phyloP scores from a whole-genome alignment of 1,140 invertebrate species.

The Melitaea cinxia region DNA sequence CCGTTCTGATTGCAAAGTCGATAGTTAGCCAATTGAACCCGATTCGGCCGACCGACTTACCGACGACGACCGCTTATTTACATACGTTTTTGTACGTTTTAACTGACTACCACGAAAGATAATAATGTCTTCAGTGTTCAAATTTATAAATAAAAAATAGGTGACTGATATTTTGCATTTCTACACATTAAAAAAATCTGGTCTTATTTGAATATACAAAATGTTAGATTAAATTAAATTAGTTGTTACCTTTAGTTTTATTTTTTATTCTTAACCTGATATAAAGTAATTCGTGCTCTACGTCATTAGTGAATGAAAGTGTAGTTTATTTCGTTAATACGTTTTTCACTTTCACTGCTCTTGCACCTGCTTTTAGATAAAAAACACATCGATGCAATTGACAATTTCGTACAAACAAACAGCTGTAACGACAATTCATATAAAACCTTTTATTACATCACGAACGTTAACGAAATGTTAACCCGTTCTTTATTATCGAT shows the following conservation, averaged over 20 bases:
- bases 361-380: background rate
- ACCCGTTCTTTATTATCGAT: constrained; percentile 21
- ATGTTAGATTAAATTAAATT: too few relatives aligned
- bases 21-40: constrained; percentile 71
- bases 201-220: too few relatives aligned
- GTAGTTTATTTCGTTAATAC: background rate
- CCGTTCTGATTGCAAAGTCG: constrained; percentile 74
- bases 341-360: background rate
- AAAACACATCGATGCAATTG: background rate
- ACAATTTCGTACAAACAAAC: background rate
- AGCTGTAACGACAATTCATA: background rate
- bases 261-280: too few relatives aligned
- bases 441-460: background rate
- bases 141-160: too few relatives aligned
- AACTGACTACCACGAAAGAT: too few relatives aligned
- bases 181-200: too few relatives aligned
- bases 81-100: background rate
- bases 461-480: background rate
- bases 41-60: constrained; percentile 41
- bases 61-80: background rate
- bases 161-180: too few relatives aligned
- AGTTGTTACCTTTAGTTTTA: too few relatives aligned
- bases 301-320: background rate
- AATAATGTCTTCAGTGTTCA: too few relatives aligned
- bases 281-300: too few relatives aligned